These are phyloP conservation scores for Australoheros facetus DNA, from an alignment of 2,797 vertebrate species.

Conservation along the genomic window DNA sequence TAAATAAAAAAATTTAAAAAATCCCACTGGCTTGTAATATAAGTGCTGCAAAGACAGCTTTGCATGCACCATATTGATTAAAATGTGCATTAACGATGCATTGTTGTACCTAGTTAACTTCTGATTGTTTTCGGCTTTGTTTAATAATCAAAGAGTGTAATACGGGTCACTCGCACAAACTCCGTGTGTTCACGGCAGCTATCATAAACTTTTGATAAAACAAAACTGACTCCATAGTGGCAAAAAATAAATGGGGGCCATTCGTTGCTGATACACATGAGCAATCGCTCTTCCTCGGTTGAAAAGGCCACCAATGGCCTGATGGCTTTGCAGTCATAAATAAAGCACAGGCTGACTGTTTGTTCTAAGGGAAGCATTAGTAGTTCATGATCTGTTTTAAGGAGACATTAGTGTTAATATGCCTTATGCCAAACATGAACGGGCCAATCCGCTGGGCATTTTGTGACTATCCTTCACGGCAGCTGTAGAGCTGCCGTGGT, in stretches of 20 bases:
- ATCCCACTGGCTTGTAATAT: slow-evolving; percentile 48
- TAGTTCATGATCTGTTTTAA: slow-evolving; percentile 61
- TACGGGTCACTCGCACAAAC: neutral
- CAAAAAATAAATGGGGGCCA: slow-evolving; percentile 37
- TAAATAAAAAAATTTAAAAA: slow-evolving; percentile 18
- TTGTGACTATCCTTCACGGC: slow-evolving; percentile 69
- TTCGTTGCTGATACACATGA: slow-evolving; percentile 34
- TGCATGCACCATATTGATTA: slow-evolving; percentile 24
- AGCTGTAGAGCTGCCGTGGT: slow-evolving; percentile 66
- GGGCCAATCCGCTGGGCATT: slow-evolving; percentile 55
- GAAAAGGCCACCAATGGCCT: slow-evolving; percentile 75
- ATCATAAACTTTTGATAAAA: slow-evolving; percentile 31
- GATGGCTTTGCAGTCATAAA: slow-evolving; percentile 69
- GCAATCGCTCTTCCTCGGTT: slow-evolving; percentile 60
- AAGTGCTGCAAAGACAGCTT: slow-evolving; percentile 33
- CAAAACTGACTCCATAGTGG: slow-evolving; percentile 18
- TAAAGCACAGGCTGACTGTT: slow-evolving; percentile 59
- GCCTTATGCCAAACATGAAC: slow-evolving; percentile 34
- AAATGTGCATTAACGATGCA: slow-evolving; percentile 49
- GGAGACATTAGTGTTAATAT: slow-evolving; percentile 56
- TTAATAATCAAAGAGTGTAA: slow-evolving; percentile 21
- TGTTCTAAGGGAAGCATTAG: slow-evolving; percentile 65
- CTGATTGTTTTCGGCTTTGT: slow-evolving; percentile 40
- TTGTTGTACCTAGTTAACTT: slow-evolving; percentile 52
- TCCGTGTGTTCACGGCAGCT: neutral